These are phyloP conservation scores for Neofelis nebulosa DNA, from an alignment of 2,113 vertebrate genomes.

Conservation along the genomic window DNA sequence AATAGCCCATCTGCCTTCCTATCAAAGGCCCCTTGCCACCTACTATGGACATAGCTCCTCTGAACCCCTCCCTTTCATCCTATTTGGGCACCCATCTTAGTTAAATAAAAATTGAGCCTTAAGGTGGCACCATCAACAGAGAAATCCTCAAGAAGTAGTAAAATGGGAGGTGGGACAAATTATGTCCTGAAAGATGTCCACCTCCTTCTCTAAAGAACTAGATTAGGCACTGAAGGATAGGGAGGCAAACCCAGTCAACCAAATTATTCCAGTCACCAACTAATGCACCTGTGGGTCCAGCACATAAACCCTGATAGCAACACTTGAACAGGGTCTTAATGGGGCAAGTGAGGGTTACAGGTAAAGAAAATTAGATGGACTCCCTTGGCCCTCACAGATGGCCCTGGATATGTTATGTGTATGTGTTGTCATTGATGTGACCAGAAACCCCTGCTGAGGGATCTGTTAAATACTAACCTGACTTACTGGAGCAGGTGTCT, in stretches of 20 bases:
- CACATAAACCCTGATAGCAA: not conserved
- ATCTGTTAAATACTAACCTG: conserved; percentile 55
- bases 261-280: not conserved
- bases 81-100: not conserved
- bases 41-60: not conserved
- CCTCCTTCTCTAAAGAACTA: not conserved
- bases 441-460: conserved; percentile 27
- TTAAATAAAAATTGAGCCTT: conserved; percentile 7
- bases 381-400: conserved; percentile 69
- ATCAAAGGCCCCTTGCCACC: not conserved
- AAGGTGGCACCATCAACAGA: not conserved
- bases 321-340: not conserved
- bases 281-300: not conserved
- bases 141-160: not conserved
- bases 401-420: conserved; percentile 45
- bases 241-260: not conserved
- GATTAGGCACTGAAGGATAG: not conserved
- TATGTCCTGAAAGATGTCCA: not conserved
- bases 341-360: not conserved
- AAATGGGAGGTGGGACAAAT: not conserved
- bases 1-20: not conserved
- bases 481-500: conserved; percentile 55
- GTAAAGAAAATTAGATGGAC: not conserved
- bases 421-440: conserved; percentile 21
- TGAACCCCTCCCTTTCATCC: not conserved